These are phyloP conservation scores for Rhynchophorus ferrugineus DNA, from an alignment of 1,140 invertebrate genomes.

Conservation along the genomic window DNA sequence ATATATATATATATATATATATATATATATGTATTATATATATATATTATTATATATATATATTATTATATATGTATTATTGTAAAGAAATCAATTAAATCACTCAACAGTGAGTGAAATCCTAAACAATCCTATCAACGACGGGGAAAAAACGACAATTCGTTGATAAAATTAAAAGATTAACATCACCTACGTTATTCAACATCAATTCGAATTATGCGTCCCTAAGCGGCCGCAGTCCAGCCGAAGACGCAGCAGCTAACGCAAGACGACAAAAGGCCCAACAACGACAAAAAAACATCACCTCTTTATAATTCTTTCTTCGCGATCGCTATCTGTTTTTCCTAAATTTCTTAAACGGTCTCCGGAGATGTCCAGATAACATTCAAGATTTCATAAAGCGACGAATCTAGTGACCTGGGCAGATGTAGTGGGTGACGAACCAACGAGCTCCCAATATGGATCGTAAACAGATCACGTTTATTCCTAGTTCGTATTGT, in stretches of 20 bases:
- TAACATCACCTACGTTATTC: slow-evolving; percentile 16
- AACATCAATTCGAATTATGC: not conserved
- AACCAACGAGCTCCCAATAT: slow-evolving; percentile 1
- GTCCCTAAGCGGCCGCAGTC: slow-evolving; percentile 3
- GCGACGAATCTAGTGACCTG: slow-evolving; percentile 23
- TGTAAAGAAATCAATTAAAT: no score
- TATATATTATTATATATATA: no score
- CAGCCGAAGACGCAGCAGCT: slow-evolving; percentile 7
- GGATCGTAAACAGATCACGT: no score
- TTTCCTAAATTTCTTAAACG: slow-evolving; percentile 23
- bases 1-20: no score
- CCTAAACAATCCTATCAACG: no score
- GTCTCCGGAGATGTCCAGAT: slow-evolving; percentile 18
- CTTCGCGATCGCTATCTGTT: slow-evolving; percentile 15
- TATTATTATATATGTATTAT: no score
- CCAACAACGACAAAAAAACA: slow-evolving; percentile 11
- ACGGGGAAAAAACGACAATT: no score
- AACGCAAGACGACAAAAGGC: slow-evolving; percentile 13
- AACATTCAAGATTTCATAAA: slow-evolving; percentile 21
- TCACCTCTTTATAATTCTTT: slow-evolving; percentile 12
- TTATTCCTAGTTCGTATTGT: no score
- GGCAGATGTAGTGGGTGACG: slow-evolving; percentile 22
- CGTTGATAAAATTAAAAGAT: slow-evolving; percentile 17
- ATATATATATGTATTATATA: no score
- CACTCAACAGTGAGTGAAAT: no score